phyloP scores from a whole-genome alignment of 2,113 vertebrate species.

The Pituophis catenifer region DNA sequence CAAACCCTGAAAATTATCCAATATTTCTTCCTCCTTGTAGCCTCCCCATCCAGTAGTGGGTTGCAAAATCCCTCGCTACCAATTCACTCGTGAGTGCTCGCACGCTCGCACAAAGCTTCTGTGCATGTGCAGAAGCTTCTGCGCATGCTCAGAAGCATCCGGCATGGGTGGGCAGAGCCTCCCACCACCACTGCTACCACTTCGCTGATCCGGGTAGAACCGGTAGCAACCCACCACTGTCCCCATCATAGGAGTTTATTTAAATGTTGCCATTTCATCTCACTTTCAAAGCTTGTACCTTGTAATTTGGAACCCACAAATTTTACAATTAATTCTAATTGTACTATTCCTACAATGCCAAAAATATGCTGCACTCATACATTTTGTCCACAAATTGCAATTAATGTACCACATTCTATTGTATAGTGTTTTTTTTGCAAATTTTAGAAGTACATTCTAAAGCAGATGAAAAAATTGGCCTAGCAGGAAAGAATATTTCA shows the following conservation, averaged over 20 bases:
- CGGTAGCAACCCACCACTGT: no score
- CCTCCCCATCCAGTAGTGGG: neutral
- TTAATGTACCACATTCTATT: neutral
- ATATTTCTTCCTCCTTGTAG: neutral
- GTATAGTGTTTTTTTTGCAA: neutral
- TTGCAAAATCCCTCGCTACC: no score
- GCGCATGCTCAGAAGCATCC: no score
- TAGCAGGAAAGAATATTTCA: neutral
- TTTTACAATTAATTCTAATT: neutral
- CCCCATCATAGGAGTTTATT: neutral
- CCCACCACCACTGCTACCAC: no score
- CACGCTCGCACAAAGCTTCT: no score
- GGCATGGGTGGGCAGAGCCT: no score
- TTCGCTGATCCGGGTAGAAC: no score
- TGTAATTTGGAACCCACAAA: neutral
- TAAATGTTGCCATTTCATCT: neutral
- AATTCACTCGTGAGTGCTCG: no score
- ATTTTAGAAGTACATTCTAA: neutral
- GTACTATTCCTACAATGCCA: neutral
- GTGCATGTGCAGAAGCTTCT: no score
- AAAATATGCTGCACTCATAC: neutral
- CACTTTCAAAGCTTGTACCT: neutral
- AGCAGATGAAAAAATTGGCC: neutral
- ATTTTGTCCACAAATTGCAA: neutral
- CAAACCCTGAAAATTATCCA: neutral